phyloP scores from a whole-genome alignment of 2,888 invertebrate species.

The Brachypterus glaber region DNA sequence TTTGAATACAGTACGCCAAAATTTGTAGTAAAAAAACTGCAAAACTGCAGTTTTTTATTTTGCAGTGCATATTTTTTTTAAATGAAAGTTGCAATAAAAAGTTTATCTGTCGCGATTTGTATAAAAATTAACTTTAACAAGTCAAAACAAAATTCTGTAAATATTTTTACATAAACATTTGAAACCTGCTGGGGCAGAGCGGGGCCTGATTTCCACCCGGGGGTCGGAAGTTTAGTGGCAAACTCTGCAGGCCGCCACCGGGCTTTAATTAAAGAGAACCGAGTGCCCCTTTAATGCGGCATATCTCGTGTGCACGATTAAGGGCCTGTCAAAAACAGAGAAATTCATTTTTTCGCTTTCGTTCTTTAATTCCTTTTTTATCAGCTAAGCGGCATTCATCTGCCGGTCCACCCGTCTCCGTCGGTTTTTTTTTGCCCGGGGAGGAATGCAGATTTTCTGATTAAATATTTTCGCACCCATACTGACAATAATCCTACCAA shows the following conservation, averaged over 20 bases:
- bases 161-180: slow-evolving; percentile 3
- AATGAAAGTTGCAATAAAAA: too few relatives aligned
- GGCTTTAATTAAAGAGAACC: slow-evolving; percentile 37
- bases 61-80: too few relatives aligned
- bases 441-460: slow-evolving; percentile 20
- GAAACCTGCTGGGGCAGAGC: not conserved
- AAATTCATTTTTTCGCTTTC: slow-evolving; percentile 44
- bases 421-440: slow-evolving; percentile 18
- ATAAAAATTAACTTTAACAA: too few relatives aligned
- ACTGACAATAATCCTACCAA: slow-evolving; percentile 25
- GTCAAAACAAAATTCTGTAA: not conserved
- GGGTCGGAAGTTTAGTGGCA: slow-evolving; percentile 2
- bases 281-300: slow-evolving; percentile 40
- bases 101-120: too few relatives aligned
- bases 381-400: slow-evolving; percentile 44
- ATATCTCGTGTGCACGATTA: slow-evolving; percentile 41
- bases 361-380: slow-evolving; percentile 44
- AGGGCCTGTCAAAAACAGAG: slow-evolving; percentile 45
- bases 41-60: too few relatives aligned
- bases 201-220: not conserved
- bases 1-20: too few relatives aligned
- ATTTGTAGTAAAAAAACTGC: too few relatives aligned
- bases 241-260: slow-evolving; percentile 22
- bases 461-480: slow-evolving; percentile 27
- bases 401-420: slow-evolving; percentile 23